Percentiles rank a stretch among this genome's conserved stretches.
phyloP scores from a whole-genome alignment of 1,140 invertebrate species.

The Chlorops oryzae region DNA sequence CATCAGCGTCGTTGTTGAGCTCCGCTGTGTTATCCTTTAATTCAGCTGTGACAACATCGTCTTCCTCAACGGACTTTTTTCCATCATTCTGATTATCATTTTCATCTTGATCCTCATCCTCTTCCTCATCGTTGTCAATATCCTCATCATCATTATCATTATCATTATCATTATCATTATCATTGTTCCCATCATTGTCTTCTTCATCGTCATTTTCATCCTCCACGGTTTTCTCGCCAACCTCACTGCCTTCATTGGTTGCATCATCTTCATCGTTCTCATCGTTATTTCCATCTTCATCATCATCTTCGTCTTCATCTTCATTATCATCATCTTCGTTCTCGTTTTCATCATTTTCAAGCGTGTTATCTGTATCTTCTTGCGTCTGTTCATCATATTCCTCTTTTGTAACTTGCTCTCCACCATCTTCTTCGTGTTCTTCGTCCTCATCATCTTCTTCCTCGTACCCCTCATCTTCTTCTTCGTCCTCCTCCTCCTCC shows the following conservation, averaged over 20 bases:
- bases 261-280: conserved; percentile 42
- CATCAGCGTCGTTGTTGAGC: conserved; percentile 30
- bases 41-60: conserved; percentile 9
- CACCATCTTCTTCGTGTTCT: conserved; percentile 36
- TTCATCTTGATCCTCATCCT: conserved; percentile 24
- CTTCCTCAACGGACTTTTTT: too few species aligned
- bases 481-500: conserved; percentile 34
- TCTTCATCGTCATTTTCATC: conserved; percentile 37
- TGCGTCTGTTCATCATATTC: conserved; percentile 25
- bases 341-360: conserved; percentile 34
- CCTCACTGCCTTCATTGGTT: conserved; percentile 40
- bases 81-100: conserved; percentile 25
- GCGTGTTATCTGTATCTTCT: too few species aligned
- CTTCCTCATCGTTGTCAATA: conserved; percentile 25
- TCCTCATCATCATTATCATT: conserved; percentile 27
- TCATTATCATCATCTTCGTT: conserved; percentile 40
- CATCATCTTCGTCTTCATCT: conserved; percentile 42
- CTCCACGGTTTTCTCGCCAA: conserved; percentile 41
- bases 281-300: conserved; percentile 36
- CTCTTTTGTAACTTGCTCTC: conserved; percentile 37
- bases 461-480: conserved; percentile 35
- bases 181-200: conserved; percentile 16
- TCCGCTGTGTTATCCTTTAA: conserved; percentile 31
- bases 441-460: conserved; percentile 33
- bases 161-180: conserved; percentile 12